Percentiles rank a stretch among this genome's conserved stretches.
Evolutionary conservation across 2,888 invertebrate genomes (phyloP).

Genomic region (Polyommatus icarus): DNA sequence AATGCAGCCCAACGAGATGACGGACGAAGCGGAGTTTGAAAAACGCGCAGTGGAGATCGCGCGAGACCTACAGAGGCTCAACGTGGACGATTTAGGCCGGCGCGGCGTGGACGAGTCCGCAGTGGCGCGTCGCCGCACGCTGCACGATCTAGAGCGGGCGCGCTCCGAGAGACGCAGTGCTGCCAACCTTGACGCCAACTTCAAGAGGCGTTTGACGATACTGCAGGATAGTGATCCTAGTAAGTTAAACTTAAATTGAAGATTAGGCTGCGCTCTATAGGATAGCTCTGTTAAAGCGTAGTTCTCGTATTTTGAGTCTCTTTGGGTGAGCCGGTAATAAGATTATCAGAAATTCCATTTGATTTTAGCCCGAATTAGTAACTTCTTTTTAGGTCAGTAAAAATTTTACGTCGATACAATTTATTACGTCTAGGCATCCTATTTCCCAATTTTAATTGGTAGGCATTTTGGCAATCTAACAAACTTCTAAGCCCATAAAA

Average conservation of each 20-base stretch:
- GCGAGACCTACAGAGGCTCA: constrained; percentile 90
- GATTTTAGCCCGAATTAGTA: too few relatives aligned
- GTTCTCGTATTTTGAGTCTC: too few relatives aligned
- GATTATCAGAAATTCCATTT: too few relatives aligned
- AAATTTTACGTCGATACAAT: too few relatives aligned
- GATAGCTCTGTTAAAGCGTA: too few relatives aligned
- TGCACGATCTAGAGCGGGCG: constrained; percentile 93
- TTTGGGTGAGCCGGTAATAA: too few relatives aligned
- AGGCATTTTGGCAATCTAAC: too few relatives aligned
- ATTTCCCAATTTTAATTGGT: too few relatives aligned
- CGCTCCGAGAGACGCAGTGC: constrained; percentile 89
- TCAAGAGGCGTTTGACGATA: constrained; percentile 92
- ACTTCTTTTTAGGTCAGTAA: too few relatives aligned
- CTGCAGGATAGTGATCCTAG: constrained; percentile 85
- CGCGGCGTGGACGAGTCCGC: constrained; percentile 86
- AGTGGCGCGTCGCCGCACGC: constrained; percentile 89
- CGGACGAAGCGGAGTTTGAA: constrained; percentile 90
- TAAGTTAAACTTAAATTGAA: constrained; percentile 43
- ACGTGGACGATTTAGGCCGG: constrained; percentile 90
- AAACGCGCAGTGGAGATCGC: constrained; percentile 95
- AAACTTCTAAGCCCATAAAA: too few relatives aligned
- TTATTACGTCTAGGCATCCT: too few relatives aligned
- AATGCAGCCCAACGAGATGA: constrained; percentile 86
- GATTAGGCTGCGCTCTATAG: too few relatives aligned
- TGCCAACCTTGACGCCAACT: constrained; percentile 95